Conservation (phyloP, 37 sponge, comb jelly and placozoan species). For the Ephydatia muelleri region DNA sequence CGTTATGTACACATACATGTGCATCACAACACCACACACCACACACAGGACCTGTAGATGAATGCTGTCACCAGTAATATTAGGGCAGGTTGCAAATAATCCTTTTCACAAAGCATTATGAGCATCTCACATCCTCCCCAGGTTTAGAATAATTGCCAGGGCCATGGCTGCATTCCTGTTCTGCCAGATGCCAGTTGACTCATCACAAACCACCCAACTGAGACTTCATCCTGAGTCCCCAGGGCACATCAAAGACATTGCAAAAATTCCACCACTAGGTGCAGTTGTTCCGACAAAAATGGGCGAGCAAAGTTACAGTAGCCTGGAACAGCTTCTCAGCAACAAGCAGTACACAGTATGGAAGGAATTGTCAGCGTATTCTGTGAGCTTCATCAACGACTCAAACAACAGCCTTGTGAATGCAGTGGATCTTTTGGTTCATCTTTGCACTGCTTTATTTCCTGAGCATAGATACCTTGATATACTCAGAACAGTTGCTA, state of each 20-base stretch:
- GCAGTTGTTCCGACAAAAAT: constrained; percentile 53
- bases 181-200: constrained; percentile 75
- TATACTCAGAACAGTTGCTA: constrained; percentile 32
- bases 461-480: constrained; percentile 62
- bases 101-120: background rate
- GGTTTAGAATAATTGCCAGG: constrained; percentile 73
- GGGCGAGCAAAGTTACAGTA: constrained; percentile 49
- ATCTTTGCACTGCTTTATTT: constrained; percentile 48
- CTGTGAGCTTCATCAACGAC: constrained; percentile 45
- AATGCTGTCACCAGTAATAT: too few species aligned
- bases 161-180: constrained; percentile 64
- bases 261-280: background rate
- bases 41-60: too few species aligned
- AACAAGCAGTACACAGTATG: constrained; percentile 62
- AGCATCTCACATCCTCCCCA: constrained; percentile 10
- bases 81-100: background rate
- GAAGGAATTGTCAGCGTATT: constrained; percentile 30
- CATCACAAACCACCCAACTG: constrained; percentile 29
- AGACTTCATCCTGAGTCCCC: constrained; percentile 67
- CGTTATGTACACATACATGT: background rate
- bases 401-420: constrained; percentile 36
- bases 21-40: background rate
- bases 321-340: constrained; percentile 49
- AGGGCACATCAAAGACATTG: constrained; percentile 65
- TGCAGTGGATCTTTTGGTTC: constrained; percentile 30